These are phyloP conservation scores for Candoia aspera DNA, from an alignment of 2,113 vertebrate genomes.

Conservation along the genomic window DNA sequence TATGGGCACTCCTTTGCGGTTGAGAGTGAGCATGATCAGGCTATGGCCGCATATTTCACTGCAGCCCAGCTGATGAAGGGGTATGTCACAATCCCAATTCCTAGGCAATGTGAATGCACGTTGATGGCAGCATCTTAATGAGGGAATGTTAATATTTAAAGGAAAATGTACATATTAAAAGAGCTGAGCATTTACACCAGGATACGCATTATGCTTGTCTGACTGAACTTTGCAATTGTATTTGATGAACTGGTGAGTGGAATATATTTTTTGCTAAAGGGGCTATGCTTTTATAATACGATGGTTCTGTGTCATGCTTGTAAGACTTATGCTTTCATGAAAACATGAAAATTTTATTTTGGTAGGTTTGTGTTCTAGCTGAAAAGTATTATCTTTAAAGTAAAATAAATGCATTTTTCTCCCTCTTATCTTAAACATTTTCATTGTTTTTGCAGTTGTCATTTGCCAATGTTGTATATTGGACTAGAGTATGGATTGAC, in stretches of 20 bases:
- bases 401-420: background rate
- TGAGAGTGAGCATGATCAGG: conserved; percentile 97
- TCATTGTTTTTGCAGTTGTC: conserved; percentile 78
- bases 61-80: conserved; percentile 99
- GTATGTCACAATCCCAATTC: conserved; percentile 66
- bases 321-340: background rate
- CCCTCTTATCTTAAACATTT: background rate
- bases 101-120: background rate
- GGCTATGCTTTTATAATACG: background rate
- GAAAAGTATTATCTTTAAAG: background rate
- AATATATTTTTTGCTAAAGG: background rate
- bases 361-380: background rate
- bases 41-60: conserved; percentile 98
- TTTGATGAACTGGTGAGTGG: background rate
- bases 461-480: conserved; percentile 98
- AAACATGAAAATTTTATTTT: background rate
- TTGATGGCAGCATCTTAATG: background rate
- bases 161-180: background rate
- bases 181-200: background rate
- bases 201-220: background rate
- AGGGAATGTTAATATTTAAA: background rate
- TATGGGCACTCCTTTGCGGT: conserved; percentile 98
- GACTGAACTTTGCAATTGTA: background rate
- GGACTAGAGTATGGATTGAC: conserved; percentile 97
- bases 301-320: background rate